Conservation (phyloP, 2,888 invertebrate genomes). For the Pristionchus fissidentatus region DNA sequence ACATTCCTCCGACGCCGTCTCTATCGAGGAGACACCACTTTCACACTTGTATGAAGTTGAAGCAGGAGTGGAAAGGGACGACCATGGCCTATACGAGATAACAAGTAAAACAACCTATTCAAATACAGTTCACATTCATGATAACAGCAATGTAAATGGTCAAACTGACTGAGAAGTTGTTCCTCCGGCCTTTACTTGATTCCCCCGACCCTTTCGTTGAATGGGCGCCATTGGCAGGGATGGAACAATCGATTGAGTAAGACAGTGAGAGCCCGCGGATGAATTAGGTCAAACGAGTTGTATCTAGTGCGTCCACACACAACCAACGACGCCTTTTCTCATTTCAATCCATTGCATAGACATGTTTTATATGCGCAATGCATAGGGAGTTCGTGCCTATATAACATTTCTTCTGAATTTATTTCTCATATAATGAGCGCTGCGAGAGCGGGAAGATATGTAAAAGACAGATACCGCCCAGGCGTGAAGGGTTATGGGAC, state of each 20-base stretch:
- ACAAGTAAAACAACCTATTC: background rate
- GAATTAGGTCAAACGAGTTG: constrained; percentile 23
- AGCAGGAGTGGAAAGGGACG: background rate
- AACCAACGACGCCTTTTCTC: background rate
- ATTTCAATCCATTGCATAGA: background rate
- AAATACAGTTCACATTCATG: background rate
- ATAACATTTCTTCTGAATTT: too few species aligned
- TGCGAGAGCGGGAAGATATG: too few species aligned
- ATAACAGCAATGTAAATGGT: background rate
- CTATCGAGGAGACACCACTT: background rate
- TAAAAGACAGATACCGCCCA: too few species aligned
- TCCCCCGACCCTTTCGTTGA: constrained; percentile 2
- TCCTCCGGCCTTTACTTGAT: background rate
- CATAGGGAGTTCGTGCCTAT: too few species aligned
- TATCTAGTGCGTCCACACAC: background rate
- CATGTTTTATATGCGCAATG: too few species aligned
- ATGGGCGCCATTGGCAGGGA: background rate
- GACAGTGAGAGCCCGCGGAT: too few species aligned
- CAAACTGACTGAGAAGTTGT: background rate
- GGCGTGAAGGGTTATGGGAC: too few species aligned
- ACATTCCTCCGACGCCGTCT: background rate
- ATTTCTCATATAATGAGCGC: too few species aligned
- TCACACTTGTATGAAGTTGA: background rate
- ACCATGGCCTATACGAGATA: background rate
- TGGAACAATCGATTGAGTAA: background rate